A percentile compares a stretch with the other conserved stretches of the same genome.
Conservation (phyloP, 2,888 invertebrate species). For the Cryptocheilus praepositus region DNA sequence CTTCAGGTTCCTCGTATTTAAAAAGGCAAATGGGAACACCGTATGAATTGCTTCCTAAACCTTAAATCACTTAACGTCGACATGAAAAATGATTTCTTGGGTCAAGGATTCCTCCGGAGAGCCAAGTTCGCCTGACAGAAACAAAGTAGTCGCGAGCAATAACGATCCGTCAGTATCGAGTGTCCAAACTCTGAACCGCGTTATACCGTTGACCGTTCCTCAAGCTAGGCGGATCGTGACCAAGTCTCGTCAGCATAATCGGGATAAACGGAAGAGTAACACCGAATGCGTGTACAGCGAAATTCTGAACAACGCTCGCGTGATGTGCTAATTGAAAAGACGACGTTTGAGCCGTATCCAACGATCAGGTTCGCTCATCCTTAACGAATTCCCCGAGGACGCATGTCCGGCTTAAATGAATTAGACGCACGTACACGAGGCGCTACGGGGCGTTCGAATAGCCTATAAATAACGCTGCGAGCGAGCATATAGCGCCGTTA, state of each 20-base stretch:
- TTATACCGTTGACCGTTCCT: background rate
- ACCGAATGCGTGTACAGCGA: background rate
- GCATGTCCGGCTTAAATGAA: conserved; percentile 51
- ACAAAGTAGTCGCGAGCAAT: background rate
- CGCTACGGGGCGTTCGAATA: conserved; percentile 61
- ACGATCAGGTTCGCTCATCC: conserved; percentile 25
- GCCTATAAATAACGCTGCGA: conserved; percentile 62
- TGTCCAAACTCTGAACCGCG: background rate
- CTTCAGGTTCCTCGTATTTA: background rate
- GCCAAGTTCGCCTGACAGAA: background rate
- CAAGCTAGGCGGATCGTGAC: background rate
- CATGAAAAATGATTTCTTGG: too few relatives aligned
- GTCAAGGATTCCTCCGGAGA: too few relatives aligned
- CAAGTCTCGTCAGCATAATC: background rate
- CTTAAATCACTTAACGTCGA: too few relatives aligned
- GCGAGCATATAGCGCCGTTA: conserved; percentile 55
- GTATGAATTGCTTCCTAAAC: too few relatives aligned
- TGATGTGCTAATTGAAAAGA: conserved; percentile 34
- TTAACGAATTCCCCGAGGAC: conserved; percentile 36
- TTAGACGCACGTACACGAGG: conserved; percentile 55
- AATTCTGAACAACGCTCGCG: conserved; percentile 15
- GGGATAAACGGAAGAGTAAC: background rate
- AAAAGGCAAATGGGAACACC: too few relatives aligned
- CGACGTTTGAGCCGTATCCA: conserved; percentile 37
- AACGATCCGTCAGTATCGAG: background rate